A percentile compares a stretch with the other conserved stretches of the same genome.
Conservation (phyloP, 1,140 invertebrate genomes). For the Drosophila ogumai region DNA sequence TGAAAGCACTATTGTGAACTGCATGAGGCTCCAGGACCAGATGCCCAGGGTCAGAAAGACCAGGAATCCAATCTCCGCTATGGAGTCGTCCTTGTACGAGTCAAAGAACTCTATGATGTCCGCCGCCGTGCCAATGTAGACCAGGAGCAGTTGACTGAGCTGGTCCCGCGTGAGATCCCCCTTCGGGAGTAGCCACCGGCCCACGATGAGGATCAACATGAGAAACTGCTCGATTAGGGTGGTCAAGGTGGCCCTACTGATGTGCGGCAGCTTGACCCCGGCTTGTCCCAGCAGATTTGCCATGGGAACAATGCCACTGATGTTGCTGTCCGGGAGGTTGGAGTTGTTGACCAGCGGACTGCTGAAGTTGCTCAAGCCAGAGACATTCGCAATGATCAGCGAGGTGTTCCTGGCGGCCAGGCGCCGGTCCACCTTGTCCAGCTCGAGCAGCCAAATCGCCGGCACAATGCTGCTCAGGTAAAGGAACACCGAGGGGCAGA, state of each 20-base stretch:
- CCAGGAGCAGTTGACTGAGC: constrained; percentile 95
- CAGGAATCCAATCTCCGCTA: constrained; percentile 90
- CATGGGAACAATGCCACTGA: constrained; percentile 85
- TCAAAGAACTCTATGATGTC: constrained; percentile 99
- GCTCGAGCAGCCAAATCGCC: constrained; percentile 93
- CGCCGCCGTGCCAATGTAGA: constrained; percentile 94
- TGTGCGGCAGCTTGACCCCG: constrained; percentile 66
- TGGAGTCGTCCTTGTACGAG: constrained; percentile 95
- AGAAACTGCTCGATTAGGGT: constrained; percentile 95
- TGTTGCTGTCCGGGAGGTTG: constrained; percentile 66
- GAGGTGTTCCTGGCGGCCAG: constrained; percentile 38
- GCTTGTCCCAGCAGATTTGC: constrained; percentile 66
- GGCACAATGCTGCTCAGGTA: constrained; percentile 93
- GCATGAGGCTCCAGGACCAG: constrained; percentile 95
- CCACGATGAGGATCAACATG: constrained; percentile 94
- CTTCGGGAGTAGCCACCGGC: constrained; percentile 95
- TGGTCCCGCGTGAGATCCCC: constrained; percentile 96
- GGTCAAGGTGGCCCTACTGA: constrained; percentile 91
- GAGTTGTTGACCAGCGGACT: constrained; percentile 78
- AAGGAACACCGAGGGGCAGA: constrained; percentile 94
- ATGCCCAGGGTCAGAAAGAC: constrained; percentile 92
- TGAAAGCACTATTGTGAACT: constrained; percentile 95
- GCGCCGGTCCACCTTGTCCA: constrained; percentile 91
- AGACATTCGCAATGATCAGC: constrained; percentile 17
- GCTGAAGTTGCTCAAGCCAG: constrained; percentile 30